phyloP scores from a whole-genome alignment of 2,797 vertebrate species.

The Austrolebias charrua region DNA sequence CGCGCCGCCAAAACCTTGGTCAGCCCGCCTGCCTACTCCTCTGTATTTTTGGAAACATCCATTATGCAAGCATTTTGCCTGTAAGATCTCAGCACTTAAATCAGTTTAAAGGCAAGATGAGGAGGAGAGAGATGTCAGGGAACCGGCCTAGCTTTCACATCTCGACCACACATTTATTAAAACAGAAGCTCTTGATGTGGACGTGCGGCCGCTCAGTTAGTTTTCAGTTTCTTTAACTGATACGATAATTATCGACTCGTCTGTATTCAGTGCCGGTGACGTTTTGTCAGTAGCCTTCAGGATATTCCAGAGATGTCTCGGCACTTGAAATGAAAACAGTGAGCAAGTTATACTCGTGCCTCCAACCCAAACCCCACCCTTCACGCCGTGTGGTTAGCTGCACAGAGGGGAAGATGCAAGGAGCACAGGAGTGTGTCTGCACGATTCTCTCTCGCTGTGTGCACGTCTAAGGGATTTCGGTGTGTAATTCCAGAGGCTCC shows the following conservation, averaged over 20 bases:
- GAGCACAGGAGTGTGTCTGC: constrained; percentile 38
- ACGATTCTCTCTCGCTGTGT: constrained; percentile 12
- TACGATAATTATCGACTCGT: constrained; percentile 36
- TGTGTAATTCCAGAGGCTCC: constrained; percentile 81
- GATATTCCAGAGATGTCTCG: constrained; percentile 53
- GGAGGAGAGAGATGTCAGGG: constrained; percentile 52
- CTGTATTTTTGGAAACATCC: constrained; percentile 78
- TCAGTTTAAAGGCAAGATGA: constrained; percentile 48
- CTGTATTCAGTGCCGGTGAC: constrained; percentile 21
- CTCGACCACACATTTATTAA: constrained; percentile 32
- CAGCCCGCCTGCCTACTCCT: constrained; percentile 67
- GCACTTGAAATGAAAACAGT: constrained; percentile 59
- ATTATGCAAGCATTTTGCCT: constrained; percentile 78
- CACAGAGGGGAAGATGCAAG: constrained; percentile 62
- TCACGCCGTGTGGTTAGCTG: constrained; percentile 72
- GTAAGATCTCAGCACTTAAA: constrained; percentile 61
- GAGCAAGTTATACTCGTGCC: constrained; percentile 62
- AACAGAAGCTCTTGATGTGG: constrained; percentile 30
- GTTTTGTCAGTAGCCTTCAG: constrained; percentile 37
- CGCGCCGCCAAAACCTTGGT: constrained; percentile 66
- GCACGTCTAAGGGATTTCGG: constrained; percentile 53
- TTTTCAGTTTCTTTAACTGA: constrained; percentile 30
- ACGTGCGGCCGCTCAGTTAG: constrained; percentile 39
- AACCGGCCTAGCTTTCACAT: constrained; percentile 30
- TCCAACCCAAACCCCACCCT: constrained; percentile 61